Conservation (phyloP, 2,113 vertebrate genomes). For the Chloroceryle aenea region DNA sequence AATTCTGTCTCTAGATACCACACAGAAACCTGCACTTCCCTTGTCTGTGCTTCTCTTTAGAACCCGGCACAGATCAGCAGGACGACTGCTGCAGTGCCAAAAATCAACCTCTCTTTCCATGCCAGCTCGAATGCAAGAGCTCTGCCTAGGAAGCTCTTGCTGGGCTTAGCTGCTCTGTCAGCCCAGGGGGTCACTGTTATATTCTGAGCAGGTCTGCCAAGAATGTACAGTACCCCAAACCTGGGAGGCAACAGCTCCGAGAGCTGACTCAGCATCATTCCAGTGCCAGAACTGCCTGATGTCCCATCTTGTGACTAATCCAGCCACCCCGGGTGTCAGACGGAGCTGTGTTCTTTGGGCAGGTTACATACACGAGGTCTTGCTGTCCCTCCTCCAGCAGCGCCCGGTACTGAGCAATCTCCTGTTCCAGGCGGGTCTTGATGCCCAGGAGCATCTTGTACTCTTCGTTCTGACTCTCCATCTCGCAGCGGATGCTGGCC, state of each 20-base stretch:
- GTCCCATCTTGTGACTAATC: not conserved
- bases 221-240: not conserved
- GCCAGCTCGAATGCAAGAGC: not conserved
- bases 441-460: constrained; percentile 85
- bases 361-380: constrained; percentile 32
- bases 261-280: not conserved
- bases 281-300: not conserved
- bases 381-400: constrained; percentile 80
- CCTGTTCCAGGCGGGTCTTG: constrained; percentile 87
- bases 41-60: not conserved
- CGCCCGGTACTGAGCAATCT: constrained; percentile 86
- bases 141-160: not conserved
- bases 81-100: not conserved
- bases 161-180: not conserved
- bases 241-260: fast-evolving
- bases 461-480: constrained; percentile 80
- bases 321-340: not conserved
- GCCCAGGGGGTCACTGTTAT: not conserved
- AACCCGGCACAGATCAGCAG: not conserved
- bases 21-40: not conserved
- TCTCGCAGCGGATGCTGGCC: constrained; percentile 75
- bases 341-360: not conserved
- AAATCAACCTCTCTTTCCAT: not conserved
- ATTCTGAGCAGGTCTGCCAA: not conserved
- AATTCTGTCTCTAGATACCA: not conserved